Evolutionary conservation across 35 echinoderm and acorn worm genomes (phyloP).

Genomic region (Patiria miniata): DNA sequence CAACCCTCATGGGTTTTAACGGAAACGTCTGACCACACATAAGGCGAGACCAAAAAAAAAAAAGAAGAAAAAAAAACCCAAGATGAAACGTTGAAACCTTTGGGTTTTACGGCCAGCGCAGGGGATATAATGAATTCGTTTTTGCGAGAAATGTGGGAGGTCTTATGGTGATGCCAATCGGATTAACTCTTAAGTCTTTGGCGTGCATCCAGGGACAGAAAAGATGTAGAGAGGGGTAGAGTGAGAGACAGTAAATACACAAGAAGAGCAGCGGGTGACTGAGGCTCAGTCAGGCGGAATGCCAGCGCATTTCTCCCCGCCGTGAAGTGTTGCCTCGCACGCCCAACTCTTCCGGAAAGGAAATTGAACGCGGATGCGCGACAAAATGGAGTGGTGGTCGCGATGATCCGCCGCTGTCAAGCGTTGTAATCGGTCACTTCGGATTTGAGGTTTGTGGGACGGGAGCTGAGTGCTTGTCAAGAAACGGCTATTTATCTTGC

Average conservation of each 20-base stretch:
- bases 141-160: slow-evolving; percentile 30
- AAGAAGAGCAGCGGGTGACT: background rate
- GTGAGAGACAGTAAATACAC: background rate
- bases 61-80: background rate
- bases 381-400: slow-evolving; percentile 1
- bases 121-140: slow-evolving; percentile 17
- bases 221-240: background rate
- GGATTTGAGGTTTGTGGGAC: background rate
- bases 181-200: slow-evolving; percentile 26
- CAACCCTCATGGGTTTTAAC: slow-evolving; percentile 9
- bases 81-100: background rate
- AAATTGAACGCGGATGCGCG: slow-evolving; percentile 1
- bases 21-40: background rate
- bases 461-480: no score
- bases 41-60: background rate
- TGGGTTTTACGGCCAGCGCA: background rate
- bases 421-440: slow-evolving; percentile 13
- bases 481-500: no score
- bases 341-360: slow-evolving; percentile 17
- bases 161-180: background rate
- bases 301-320: background rate
- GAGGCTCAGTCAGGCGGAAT: slow-evolving; percentile 18
- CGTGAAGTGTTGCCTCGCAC: slow-evolving; percentile 14
- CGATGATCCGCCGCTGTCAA: background rate
- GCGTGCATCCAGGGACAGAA: background rate